phyloP scores from a whole-genome alignment of 2,113 vertebrate species.

The Psittacula cyanocephala region DNA sequence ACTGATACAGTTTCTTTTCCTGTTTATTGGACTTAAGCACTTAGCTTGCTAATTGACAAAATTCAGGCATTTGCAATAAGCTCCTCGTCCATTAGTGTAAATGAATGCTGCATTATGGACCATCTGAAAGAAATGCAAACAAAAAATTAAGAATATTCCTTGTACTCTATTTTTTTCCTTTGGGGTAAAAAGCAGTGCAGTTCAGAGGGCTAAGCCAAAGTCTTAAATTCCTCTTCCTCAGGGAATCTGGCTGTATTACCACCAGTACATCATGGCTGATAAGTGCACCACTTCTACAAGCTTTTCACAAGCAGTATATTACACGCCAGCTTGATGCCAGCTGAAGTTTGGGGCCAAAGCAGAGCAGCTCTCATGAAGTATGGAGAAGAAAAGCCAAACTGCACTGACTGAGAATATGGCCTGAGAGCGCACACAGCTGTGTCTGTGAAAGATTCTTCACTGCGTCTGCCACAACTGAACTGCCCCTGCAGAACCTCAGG shows the following conservation, averaged over 20 bases:
- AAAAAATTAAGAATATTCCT: not conserved
- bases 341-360: not conserved
- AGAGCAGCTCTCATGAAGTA: not conserved
- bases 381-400: not conserved
- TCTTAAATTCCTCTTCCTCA: not conserved
- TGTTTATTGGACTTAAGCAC: constrained; percentile 52
- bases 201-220: not conserved
- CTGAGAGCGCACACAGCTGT: not conserved
- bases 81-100: constrained; percentile 18
- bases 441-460: not conserved
- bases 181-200: not conserved
- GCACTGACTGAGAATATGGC: not conserved
- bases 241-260: not conserved
- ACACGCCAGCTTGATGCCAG: not conserved
- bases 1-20: constrained; percentile 37
- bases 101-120: constrained; percentile 23
- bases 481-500: not conserved
- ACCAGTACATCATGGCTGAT: not conserved
- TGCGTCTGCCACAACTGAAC: accelerated
- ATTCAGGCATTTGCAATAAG: constrained; percentile 42
- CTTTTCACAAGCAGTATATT: not conserved
- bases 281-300: not conserved
- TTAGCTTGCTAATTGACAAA: constrained; percentile 53
- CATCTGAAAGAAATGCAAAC: not conserved
- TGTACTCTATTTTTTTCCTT: not conserved